Evolutionary conservation across 2,797 vertebrate species (phyloP), one percentile per base, ranked within the genome.

Genomic region (Nannoperca australis): DNA sequence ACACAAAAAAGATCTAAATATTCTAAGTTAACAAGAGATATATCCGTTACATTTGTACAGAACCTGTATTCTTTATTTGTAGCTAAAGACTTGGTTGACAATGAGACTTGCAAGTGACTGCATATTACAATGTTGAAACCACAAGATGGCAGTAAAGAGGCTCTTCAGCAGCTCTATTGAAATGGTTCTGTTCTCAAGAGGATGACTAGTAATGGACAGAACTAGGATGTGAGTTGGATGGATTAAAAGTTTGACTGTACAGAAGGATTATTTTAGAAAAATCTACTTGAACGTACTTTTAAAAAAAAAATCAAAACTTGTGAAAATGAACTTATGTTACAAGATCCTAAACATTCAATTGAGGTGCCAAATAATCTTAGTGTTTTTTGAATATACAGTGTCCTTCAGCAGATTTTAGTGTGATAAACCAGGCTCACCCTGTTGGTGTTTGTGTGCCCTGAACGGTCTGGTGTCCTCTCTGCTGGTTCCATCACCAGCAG

Each of bases 91-190:
- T 17, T 30, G 15, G 5, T 32, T 27, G 15, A 11, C n/a, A 38
- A 11, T 24, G 14, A n/a, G 2, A 50, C 12, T 7, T 9, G 8
- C 3, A 7, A 5, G 14, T 1, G 32, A 9, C 10, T 27, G n/a
- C 15, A 14, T 42, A 59, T 49, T 14, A 58, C 2, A 18, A 10
- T 3, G 34, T 54, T 0, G 18, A 12, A 2, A 5, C 69, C 83
- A 74, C 85, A 74, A 1, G 81, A 36, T 69, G 82, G 82, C 84
- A 81, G 79, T 75, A 79, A n/a, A 77, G 42, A 68, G 18, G 7
- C 15, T 30, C 27, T 12, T 10, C 1, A 11, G 14, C 14, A 40
- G 2, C 8, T 47, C 20, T 15, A 0, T 7, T 24, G 2, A 17
- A 15, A 1, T 12, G 32, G 40, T 20, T 27, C 20, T 32, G 6